Evolutionary conservation across 2,888 invertebrate species (phyloP), one percentile per base, ranked within the genome.

Genomic region (Pseudanteris insignis): DNA sequence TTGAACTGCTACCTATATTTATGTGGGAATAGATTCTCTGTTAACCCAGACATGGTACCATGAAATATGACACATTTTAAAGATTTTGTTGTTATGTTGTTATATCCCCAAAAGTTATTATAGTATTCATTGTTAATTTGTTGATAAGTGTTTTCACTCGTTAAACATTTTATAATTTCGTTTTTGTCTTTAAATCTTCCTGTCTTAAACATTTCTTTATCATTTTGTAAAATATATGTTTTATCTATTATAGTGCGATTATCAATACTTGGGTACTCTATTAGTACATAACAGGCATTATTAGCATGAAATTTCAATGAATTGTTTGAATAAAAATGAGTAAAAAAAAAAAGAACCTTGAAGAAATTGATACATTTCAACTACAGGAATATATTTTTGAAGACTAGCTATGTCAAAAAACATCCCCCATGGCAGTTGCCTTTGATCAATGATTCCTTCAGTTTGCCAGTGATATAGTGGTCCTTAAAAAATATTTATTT

Each of bases 371-470:
- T 89, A 81, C 80, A 94, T 87, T 82, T 99, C 98, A 1, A 94
- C 83, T 0, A 96, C 92, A 34, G 94, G 92, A 0, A 90, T 86
- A 81, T 89, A 96, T 28, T 83, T 82, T 72, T 86, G 84, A 14
- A 99, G 81, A 70, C 92, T 90, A 0, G 83, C 69, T 2, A 96
- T 44, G 75, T 97, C 91, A 80, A 99, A 99, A 79, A 95, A 98
- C 24, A 79, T 74, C 2, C 84, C 81, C 98, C 98, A 98, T 0
- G 89, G 87, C 25, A 90, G 81, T 26, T 86, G 84, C 10, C 81
- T 81, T 65, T 89, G 88, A 1, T 78, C 71, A 14, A 84, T 81
- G 47, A 84, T 78, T 18, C 83, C 82, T 14, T 74, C 78, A 2
- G 86, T 84, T 71, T 84, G 85, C 98, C 99, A 99, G 76, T 99